Evolutionary conservation across 23 tunicate genomes (phyloP), one percentile per base, ranked within the genome.

Genomic region (Ascidia mentula): DNA sequence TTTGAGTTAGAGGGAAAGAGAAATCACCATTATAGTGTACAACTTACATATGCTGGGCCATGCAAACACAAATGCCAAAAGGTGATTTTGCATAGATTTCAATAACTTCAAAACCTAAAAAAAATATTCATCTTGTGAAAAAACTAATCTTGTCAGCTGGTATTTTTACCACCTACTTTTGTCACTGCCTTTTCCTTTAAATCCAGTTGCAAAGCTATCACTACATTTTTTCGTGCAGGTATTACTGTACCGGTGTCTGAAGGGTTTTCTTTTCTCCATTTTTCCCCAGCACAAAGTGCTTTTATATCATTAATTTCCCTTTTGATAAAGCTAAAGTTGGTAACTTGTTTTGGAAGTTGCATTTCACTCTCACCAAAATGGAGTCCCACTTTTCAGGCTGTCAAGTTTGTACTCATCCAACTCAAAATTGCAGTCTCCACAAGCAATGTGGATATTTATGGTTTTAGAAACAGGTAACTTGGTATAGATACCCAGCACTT

Each of bases 21-120:
- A 6, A 53, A 20, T 53, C 24, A 5, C 7, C 24, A 53, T 3
- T 42, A 53, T 20, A 53, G 22, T 3, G 24, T 1, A 3, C 4
- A 6, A 53, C 65, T 53, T 53, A 53, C 65, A 53, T 53, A 53
- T 53, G 24, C 65, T 53, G 13, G 65, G 65, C 65, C 65, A 53
- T 53, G 65, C 28, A 53, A 53, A 9, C 65, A 53, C 65, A 53
- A 53, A 53, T 53, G 65, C 65, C 22, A 53, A 28, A 3, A 53
- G 65, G 13, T 53, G 65, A 28, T 53, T 26, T 53, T 53, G 65
- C 65, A 53, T 5, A 53, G 24, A 53, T 53, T 53, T 9, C 4
- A 53, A 28, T 53, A 28, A 26, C 65, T 53, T 6, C 7, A 53
- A 53, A 53, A 28, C 24, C 24, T 53, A 53, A 3, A 9, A 53